Conservation (phyloP, 92 coral and sea anemone genomes). For the Heteractis magnifica region DNA sequence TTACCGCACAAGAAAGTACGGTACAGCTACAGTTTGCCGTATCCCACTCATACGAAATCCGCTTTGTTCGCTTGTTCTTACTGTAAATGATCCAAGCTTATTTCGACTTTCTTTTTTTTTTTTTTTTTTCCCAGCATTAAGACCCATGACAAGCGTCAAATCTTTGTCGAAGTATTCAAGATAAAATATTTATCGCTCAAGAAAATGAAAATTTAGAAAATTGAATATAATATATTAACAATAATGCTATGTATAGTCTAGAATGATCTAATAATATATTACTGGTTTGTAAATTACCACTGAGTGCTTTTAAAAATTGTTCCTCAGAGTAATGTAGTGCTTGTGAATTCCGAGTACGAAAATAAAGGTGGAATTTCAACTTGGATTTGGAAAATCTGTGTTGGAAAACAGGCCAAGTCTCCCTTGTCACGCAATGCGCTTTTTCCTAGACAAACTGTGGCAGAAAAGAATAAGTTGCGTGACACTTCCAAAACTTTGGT, state of each 20-base stretch:
- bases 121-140: slow-evolving; percentile 59
- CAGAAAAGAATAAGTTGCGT: too few relatives aligned
- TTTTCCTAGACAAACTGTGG: too few relatives aligned
- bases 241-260: not conserved
- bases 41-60: too few relatives aligned
- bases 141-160: slow-evolving; percentile 94
- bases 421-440: too few relatives aligned
- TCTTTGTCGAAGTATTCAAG: slow-evolving; percentile 40
- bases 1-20: too few relatives aligned
- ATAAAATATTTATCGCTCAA: slow-evolving; percentile 16
- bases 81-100: not conserved
- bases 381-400: not conserved
- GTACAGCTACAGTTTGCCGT: too few relatives aligned
- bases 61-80: too few relatives aligned
- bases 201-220: slow-evolving; percentile 8
- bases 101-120: not conserved
- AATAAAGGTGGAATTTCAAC: not conserved
- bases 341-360: not conserved
- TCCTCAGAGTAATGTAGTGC: not conserved
- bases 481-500: too few relatives aligned
- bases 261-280: not conserved
- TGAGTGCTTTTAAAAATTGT: not conserved
- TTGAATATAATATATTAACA: not conserved
- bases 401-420: too few relatives aligned
- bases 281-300: not conserved